phyloP scores from a whole-genome alignment of 1,140 invertebrate species.

The Halesus radiatus region DNA sequence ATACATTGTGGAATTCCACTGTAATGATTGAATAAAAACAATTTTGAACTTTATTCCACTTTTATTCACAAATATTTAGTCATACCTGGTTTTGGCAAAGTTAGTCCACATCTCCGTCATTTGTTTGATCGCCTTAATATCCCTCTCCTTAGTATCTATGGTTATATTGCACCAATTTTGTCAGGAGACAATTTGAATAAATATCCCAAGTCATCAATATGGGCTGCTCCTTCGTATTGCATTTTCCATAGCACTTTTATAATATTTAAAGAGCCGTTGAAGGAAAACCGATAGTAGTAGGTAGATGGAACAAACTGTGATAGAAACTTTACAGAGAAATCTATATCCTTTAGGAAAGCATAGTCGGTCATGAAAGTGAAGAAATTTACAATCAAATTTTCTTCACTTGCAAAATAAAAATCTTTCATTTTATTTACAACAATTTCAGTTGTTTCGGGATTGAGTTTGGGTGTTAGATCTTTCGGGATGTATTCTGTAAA shows the following conservation, averaged over 20 bases:
- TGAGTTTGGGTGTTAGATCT: background rate
- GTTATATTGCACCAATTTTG: constrained; percentile 56
- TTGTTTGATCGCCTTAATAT: constrained; percentile 61
- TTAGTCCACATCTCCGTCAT: constrained; percentile 70
- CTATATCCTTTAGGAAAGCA: constrained; percentile 40
- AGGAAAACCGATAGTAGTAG: constrained; percentile 61
- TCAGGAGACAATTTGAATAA: constrained; percentile 63
- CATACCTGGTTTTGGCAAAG: constrained; percentile 50
- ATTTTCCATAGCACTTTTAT: constrained; percentile 63
- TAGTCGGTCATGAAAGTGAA: constrained; percentile 45
- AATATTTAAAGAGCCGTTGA: constrained; percentile 61
- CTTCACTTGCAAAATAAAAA: constrained; percentile 42
- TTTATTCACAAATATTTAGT: no score
- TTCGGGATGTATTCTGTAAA: constrained; percentile 8
- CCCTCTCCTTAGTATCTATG: constrained; percentile 51
- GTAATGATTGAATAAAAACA: no score
- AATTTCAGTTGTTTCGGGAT: background rate
- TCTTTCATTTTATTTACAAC: constrained; percentile 48
- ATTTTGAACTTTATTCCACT: no score
- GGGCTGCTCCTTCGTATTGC: constrained; percentile 62
- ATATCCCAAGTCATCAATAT: constrained; percentile 66
- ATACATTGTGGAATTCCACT: no score
- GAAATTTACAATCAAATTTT: constrained; percentile 22
- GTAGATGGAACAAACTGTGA: constrained; percentile 40
- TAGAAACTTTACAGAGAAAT: constrained; percentile 7